Base-by-base conservation (phyloP, 2,797 vertebrate species). In the Danio albolineatus region DNA sequence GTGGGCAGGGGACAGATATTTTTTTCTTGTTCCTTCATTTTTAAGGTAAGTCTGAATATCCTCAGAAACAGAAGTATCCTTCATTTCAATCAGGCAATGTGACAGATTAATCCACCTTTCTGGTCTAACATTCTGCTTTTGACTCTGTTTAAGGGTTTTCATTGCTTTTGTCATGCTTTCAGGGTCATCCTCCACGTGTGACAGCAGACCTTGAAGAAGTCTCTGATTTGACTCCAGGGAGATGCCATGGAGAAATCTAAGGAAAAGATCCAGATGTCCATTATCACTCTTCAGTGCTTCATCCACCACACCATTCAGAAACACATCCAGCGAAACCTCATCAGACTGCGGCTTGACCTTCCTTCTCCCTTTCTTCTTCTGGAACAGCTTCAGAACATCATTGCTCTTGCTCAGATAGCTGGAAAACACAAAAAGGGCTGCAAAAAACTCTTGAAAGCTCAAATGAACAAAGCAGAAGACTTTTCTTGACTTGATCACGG, bases 401-500 rank as follows among this genome's bases (percentile, higher is more conserved):
- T 13, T n/a, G 51, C 73, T 78, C 16, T 71, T 82, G 36, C 21
- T 57, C 38, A 51, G 7, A 48, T 66, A 82, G 80, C 19, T 73
- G 43, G 48, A 16, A 36, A 82, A 82, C 43, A 53, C 14, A 60
- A 66, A 73, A 13, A 82, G 6, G 0, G 80, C 75, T 2, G 80
- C 80, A 21, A 82, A 71, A 19, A 82, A 82, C 61, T 78, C 75
- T 28, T 82, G 80, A 78, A 78, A 72, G 75, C 81, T 82, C 51
- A 82, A 62, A 59, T 82, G 81, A 13, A 82, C 54, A 61, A 82
- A 82, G 62, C 81, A 43, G 69, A 78, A 82, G 61, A 82, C 60
- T 16, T 73, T 81, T 39, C n/a, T 46, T 6, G 38, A 59, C 17
- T 10, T 46, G 10, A 81, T 49, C 19, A 76, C 56, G 8, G 46